phyloP scores from a whole-genome alignment of 1,140 invertebrate species.

The Eciton burchellii region DNA sequence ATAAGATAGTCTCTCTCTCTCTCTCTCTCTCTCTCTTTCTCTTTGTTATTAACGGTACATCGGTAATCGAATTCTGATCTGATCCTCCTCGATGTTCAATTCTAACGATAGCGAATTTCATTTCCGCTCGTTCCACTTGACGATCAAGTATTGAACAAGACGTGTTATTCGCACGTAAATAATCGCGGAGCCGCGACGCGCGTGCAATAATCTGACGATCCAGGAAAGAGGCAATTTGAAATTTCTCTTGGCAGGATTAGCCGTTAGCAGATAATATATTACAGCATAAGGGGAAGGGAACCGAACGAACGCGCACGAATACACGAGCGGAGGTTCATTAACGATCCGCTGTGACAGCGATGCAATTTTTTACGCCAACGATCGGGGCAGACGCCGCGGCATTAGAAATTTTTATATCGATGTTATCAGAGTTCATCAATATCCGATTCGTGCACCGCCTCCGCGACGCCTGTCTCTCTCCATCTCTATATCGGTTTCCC shows the following conservation, averaged over 20 bases:
- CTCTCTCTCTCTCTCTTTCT: no score
- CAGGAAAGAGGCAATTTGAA: constrained; percentile 1
- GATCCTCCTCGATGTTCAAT: constrained; percentile 9
- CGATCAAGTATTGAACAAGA: not conserved
- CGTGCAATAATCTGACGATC: not conserved
- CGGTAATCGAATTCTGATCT: not conserved
- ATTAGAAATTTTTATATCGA: constrained; percentile 67
- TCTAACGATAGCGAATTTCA: not conserved
- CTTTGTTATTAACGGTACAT: not conserved
- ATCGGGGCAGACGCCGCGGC: not conserved
- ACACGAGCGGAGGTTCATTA: constrained; percentile 11
- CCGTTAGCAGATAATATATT: constrained; percentile 13
- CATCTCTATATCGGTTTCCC: constrained; percentile 71
- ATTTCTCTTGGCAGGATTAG: not conserved
- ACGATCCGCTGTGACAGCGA: constrained; percentile 26
- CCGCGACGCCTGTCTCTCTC: constrained; percentile 44
- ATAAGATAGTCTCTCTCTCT: no score
- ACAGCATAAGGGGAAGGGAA: not conserved
- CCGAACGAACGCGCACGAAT: not conserved
- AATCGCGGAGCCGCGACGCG: not conserved
- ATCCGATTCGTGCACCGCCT: constrained; percentile 56
- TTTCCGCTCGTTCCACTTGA: not conserved
- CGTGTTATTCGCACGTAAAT: not conserved
- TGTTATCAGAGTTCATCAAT: constrained; percentile 70
- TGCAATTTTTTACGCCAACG: constrained; percentile 47